Conservation (phyloP, 1,140 invertebrate genomes). For the Drosophila lacteicornis region DNA sequence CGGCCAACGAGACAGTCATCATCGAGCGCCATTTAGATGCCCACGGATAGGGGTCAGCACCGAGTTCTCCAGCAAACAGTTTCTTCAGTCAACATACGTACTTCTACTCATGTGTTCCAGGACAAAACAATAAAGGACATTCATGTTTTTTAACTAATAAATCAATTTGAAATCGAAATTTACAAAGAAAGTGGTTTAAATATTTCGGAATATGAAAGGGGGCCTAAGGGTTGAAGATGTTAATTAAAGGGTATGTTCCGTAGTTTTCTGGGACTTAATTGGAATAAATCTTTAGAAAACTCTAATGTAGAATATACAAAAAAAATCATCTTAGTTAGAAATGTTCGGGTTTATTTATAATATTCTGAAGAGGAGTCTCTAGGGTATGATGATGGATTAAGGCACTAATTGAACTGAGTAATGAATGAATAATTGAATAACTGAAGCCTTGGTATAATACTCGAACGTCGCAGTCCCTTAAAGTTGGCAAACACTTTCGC, state of each 20-base stretch:
- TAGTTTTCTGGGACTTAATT: no score
- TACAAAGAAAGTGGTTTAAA: neutral
- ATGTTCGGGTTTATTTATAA: no score
- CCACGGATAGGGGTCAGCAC: conserved; percentile 31
- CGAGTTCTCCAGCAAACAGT: conserved; percentile 40
- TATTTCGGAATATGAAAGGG: neutral
- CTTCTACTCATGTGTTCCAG: conserved; percentile 49
- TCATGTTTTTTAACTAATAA: conserved; percentile 37
- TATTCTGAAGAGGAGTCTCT: neutral
- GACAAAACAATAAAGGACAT: conserved; percentile 24
- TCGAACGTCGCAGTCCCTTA: no score
- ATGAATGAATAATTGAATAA: no score
- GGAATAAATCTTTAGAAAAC: no score
- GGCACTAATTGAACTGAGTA: neutral
- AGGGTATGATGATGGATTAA: neutral
- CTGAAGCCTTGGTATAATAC: conserved; percentile 2
- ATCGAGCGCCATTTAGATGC: conserved; percentile 50
- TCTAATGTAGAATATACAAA: no score
- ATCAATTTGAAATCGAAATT: conserved; percentile 9
- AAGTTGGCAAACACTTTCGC: conserved; percentile 5
- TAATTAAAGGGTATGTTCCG: no score
- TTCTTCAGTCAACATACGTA: conserved; percentile 44
- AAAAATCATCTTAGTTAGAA: no score
- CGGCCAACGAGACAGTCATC: conserved; percentile 49
- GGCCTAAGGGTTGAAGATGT: neutral